Base-by-base conservation (phyloP, 1,140 invertebrate genomes). In the Homalodisca vitripennis region DNA sequence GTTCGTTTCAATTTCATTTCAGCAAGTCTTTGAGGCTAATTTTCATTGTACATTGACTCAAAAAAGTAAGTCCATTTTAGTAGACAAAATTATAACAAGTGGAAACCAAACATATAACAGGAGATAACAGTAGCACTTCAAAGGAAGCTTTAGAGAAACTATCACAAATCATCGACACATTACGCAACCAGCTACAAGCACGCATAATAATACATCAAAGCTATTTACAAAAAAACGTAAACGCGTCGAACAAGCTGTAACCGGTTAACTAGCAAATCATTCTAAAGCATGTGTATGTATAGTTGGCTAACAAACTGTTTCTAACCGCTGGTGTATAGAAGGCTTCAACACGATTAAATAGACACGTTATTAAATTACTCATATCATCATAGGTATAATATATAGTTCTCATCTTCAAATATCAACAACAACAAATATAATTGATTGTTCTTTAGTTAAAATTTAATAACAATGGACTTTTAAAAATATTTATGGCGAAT, bases 181-280 rank as follows among this genome's bases (percentile, higher is more conserved):
- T 12, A n/a, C n/a, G n/a, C n/a, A n/a, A 51, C n/a, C 17, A 51
- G 48, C 48, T 51, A 51, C 48, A n/a, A 51, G 48, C 48, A 20
- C n/a, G 48, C 6, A 12, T n/a, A 10, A 20, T 51, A 17, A 41
- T 10, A 41, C 48, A 51, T n/a, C n/a, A 51, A 51, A 51, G 48
- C 48, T 51, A 51, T 51, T 51, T 51, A 51, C 48, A 51, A 51
- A 51, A 51, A 51, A 51, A 12, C 48, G 3, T 51, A 3, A 17
- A 22, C 48, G n/a, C 3, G n/a, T n/a, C n/a, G n/a, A n/a, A n/a
- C n/a, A n/a, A n/a, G n/a, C n/a, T 3, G 14, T 51, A 51, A 14
- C n/a, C 48, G 48, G 48, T 51, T n/a, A 51, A 51, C 48, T 51
- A 51, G 48, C 48, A 51, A 51, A 51, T 51, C 22, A 51, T 51